Conservation (phyloP, 2,888 invertebrate species). For the Acanthosepion esculentum region DNA sequence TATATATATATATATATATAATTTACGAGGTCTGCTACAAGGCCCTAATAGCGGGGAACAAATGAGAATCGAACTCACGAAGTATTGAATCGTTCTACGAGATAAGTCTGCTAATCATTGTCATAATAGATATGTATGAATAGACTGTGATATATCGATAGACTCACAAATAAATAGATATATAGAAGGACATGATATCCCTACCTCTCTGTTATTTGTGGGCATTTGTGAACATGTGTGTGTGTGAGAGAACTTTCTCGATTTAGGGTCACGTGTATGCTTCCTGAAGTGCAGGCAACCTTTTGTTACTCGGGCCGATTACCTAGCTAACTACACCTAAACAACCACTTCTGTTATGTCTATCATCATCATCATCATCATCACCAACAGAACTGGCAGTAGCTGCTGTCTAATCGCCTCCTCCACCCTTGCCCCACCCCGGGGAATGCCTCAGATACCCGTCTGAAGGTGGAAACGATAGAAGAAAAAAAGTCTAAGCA, state of each 20-base stretch:
- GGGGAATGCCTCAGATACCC: not conserved
- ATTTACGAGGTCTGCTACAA: too few relatives aligned
- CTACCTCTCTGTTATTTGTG: too few relatives aligned
- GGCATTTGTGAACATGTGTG: not conserved
- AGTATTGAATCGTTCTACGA: too few relatives aligned
- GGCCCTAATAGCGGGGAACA: too few relatives aligned
- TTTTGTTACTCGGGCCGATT: not conserved
- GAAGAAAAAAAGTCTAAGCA: not conserved
- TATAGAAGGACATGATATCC: not conserved
- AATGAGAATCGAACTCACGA: too few relatives aligned
- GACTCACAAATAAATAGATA: not conserved
- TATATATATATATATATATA: too few relatives aligned
- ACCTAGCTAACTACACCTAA: not conserved
- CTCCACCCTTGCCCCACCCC: not conserved
- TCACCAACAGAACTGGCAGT: not conserved
- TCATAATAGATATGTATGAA: too few relatives aligned
- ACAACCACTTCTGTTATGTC: constrained; percentile 18
- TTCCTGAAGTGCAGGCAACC: not conserved
- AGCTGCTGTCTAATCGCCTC: not conserved
- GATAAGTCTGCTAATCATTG: too few relatives aligned
- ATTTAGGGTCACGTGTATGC: not conserved
- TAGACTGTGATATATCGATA: not conserved
- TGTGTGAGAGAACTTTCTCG: not conserved
- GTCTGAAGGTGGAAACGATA: constrained; percentile 16
- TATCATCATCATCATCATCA: not conserved